A percentile compares a stretch with the other conserved stretches of the same genome.
phyloP scores from a whole-genome alignment of 2,113 vertebrate genomes.

The Megalops atlanticus region DNA sequence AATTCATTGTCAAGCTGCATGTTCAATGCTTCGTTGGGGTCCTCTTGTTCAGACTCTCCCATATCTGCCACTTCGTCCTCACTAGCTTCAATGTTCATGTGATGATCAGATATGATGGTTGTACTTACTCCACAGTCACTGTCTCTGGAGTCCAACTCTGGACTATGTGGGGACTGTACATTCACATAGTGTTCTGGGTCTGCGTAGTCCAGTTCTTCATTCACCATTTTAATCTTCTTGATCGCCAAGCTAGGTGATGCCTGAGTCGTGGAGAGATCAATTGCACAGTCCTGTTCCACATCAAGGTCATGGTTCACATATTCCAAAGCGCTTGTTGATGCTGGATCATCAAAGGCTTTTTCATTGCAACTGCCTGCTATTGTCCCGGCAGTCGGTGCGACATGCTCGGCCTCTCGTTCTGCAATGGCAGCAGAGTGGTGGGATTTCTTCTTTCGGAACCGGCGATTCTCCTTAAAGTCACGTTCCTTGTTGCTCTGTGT shows the following conservation, averaged over 20 bases:
- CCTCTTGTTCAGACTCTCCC: constrained; percentile 44
- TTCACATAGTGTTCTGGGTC: constrained; percentile 30
- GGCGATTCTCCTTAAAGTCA: not conserved
- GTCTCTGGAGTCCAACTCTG: constrained; percentile 31
- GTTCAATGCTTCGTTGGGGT: constrained; percentile 30
- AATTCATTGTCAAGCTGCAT: not conserved
- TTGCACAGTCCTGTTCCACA: constrained; percentile 48
- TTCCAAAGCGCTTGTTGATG: not conserved
- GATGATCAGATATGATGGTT: constrained; percentile 50
- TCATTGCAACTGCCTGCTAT: not conserved
- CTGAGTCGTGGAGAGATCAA: constrained; percentile 58
- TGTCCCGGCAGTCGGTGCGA: not conserved
- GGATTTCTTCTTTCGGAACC: not conserved
- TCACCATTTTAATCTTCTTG: constrained; percentile 54
- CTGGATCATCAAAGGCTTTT: not conserved
- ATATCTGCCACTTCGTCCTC: constrained; percentile 41
- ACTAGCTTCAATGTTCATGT: constrained; percentile 23
- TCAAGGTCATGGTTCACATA: constrained; percentile 51
- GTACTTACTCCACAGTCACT: constrained; percentile 47
- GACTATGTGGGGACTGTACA: constrained; percentile 29
- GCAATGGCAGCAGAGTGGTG: not conserved
- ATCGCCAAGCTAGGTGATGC: constrained; percentile 41
- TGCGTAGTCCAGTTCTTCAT: constrained; percentile 28
- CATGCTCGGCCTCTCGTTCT: not conserved
- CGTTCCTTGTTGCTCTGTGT: not conserved